A percentile compares a stretch with the other conserved stretches of the same genome.
These are phyloP conservation scores for Netelia inedita DNA, from an alignment of 2,888 invertebrate genomes.

Conservation along the genomic window DNA sequence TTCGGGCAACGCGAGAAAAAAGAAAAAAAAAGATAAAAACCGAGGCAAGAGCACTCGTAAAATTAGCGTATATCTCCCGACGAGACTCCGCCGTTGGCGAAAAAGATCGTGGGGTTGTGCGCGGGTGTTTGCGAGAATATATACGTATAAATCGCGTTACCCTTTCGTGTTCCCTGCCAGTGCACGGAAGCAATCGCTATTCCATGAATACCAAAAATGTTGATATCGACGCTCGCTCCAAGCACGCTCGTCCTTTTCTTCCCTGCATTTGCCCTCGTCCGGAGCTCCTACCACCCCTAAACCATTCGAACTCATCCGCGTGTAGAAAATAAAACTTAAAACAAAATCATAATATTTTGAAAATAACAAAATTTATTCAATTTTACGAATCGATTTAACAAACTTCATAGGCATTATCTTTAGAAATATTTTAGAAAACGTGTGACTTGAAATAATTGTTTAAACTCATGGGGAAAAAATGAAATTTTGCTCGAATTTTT, in stretches of 20 bases:
- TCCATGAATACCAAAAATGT: slow-evolving; percentile 83
- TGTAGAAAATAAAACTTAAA: neutral
- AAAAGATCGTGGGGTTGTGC: neutral
- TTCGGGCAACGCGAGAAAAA: slow-evolving; percentile 37
- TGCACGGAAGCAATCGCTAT: slow-evolving; percentile 80
- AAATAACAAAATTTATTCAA: too few species aligned
- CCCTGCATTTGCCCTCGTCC: neutral
- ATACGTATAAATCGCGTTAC: slow-evolving; percentile 22
- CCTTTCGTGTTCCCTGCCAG: slow-evolving; percentile 34
- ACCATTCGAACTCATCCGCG: neutral
- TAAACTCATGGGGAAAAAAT: too few species aligned
- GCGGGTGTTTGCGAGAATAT: slow-evolving; percentile 53
- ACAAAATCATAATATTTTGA: too few species aligned
- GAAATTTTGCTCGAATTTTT: neutral
- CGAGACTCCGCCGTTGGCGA: slow-evolving; percentile 70
- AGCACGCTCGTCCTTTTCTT: slow-evolving; percentile 37
- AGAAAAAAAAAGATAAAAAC: slow-evolving; percentile 49
- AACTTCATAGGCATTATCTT: too few species aligned
- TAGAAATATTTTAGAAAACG: too few species aligned
- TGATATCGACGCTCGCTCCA: slow-evolving; percentile 57
- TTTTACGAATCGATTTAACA: too few species aligned
- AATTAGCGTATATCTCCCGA: slow-evolving; percentile 80
- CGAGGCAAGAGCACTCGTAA: slow-evolving; percentile 74
- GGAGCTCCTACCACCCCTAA: neutral
- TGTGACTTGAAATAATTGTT: too few species aligned